Conservation (phyloP, 1,140 invertebrate species). For the Bombyx mori region DNA sequence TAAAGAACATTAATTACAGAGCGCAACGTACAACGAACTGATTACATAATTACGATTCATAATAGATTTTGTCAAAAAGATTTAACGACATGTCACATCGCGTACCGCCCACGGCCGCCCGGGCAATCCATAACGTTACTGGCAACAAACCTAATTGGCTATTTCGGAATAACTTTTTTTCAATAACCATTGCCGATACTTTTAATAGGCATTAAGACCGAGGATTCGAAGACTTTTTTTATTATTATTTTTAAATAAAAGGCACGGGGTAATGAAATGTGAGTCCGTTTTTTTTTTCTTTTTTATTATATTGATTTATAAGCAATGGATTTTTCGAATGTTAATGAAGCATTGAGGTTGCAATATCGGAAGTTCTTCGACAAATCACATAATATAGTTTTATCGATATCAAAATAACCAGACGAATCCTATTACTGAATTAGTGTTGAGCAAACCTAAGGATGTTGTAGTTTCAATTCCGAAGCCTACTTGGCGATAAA, state of each 20-base stretch:
- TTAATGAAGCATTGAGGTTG: constrained; percentile 41
- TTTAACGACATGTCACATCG: constrained; percentile 36
- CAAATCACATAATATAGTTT: no score
- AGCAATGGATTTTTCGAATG: constrained; percentile 36
- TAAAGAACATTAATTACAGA: constrained; percentile 6
- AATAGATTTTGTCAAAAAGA: constrained; percentile 33
- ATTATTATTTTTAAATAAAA: constrained; percentile 8
- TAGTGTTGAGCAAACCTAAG: no score
- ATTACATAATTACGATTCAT: constrained; percentile 13
- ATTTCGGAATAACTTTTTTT: constrained; percentile 38
- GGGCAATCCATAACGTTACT: no score
- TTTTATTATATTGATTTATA: constrained; percentile 39
- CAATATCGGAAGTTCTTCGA: not conserved
- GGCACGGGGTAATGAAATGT: constrained; percentile 34
- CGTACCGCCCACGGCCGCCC: constrained; percentile 30
- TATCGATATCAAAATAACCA: no score
- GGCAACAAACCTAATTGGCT: constrained; percentile 37
- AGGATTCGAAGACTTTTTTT: constrained; percentile 7
- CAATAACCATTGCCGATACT: constrained; percentile 44
- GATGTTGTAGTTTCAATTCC: no score
- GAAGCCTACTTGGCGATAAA: no score
- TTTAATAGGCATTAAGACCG: constrained; percentile 48
- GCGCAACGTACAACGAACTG: not conserved
- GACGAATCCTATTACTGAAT: no score
- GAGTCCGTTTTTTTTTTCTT: constrained; percentile 29